Conservation (phyloP, 2,113 vertebrate genomes). For the Forbesichthys papilliferus region DNA sequence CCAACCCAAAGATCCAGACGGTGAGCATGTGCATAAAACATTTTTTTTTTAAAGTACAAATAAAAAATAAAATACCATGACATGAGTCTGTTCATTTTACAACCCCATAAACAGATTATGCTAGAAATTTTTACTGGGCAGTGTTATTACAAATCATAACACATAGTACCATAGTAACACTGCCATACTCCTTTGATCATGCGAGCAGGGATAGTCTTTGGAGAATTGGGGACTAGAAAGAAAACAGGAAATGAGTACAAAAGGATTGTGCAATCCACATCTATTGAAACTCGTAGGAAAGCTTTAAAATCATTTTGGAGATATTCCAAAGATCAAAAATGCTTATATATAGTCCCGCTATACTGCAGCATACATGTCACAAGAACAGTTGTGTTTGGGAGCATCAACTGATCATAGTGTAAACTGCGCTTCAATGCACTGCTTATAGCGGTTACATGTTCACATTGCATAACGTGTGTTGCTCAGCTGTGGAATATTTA, state of each 20-base stretch:
- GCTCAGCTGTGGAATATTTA: conserved; percentile 49
- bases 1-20: neutral
- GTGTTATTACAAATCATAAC: neutral
- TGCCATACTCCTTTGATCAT: too few species aligned
- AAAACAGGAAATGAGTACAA: too few species aligned
- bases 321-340: too few species aligned
- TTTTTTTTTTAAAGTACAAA: too few species aligned
- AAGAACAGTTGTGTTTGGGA: neutral
- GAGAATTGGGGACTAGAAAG: too few species aligned
- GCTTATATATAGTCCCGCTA: too few species aligned
- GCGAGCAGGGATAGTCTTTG: too few species aligned
- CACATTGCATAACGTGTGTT: conserved; percentile 44
- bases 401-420: conserved; percentile 12
- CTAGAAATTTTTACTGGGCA: conserved; percentile 1
- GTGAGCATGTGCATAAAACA: neutral
- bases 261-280: too few species aligned
- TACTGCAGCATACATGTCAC: too few species aligned
- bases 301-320: too few species aligned
- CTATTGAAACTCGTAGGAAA: too few species aligned
- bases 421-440: conserved; percentile 10
- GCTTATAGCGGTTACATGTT: conserved; percentile 34
- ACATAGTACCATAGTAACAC: neutral
- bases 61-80: neutral
- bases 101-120: neutral
- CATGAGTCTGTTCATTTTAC: conserved; percentile 1